Percentiles rank a stretch among this genome's conserved stretches.
Evolutionary conservation across 2,797 vertebrate genomes (phyloP).

Genomic region (Pseudochaenichthys georgianus): DNA sequence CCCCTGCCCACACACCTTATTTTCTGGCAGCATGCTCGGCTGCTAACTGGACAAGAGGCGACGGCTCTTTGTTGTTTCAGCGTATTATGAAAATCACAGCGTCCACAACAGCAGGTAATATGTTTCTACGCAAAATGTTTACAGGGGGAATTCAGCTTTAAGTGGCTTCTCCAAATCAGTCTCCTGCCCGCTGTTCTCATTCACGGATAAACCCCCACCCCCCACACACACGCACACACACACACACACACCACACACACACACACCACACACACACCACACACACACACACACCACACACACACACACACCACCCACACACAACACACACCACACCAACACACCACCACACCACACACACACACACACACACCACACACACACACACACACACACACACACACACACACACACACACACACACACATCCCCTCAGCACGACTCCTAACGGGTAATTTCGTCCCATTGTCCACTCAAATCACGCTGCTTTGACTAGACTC

Average conservation of each 20-base stretch:
- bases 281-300: too few species aligned
- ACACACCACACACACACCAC: too few species aligned
- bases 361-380: too few species aligned
- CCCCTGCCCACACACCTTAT: neutral
- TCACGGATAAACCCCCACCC: conserved; percentile 57
- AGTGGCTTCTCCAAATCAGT: conserved; percentile 67
- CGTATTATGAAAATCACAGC: conserved; percentile 63
- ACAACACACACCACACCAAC: too few species aligned
- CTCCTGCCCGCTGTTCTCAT: conserved; percentile 57
- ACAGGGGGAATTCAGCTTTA: conserved; percentile 60
- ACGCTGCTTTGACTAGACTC: conserved; percentile 66
- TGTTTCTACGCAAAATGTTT: conserved; percentile 65
- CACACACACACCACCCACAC: too few species aligned
- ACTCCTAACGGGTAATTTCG: conserved; percentile 74
- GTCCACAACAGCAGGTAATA: conserved; percentile 65
- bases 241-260: too few species aligned
- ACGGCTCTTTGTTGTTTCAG: conserved; percentile 50
- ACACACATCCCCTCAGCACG: conserved; percentile 52
- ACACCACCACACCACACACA: too few species aligned
- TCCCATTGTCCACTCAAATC: conserved; percentile 73
- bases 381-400: too few species aligned
- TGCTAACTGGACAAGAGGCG: conserved; percentile 50
- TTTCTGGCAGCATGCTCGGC: conserved; percentile 21
- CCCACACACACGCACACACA: too few species aligned
- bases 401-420: neutral